phyloP scores from a whole-genome alignment of 1,140 invertebrate genomes.

The Ceratitis capitata region DNA sequence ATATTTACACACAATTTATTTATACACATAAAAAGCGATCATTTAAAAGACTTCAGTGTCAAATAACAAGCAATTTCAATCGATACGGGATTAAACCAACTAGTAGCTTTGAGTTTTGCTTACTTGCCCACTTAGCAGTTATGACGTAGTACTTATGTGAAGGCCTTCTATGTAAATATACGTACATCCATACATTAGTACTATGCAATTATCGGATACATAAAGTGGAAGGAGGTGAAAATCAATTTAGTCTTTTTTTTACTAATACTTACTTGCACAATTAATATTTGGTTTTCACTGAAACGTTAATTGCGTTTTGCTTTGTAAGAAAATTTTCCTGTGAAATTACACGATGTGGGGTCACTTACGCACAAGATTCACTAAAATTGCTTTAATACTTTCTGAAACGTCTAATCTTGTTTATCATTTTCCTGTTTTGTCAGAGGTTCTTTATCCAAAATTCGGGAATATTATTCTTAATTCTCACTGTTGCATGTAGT shows the following conservation, averaged over 20 bases:
- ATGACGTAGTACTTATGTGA: background rate
- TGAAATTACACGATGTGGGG: background rate
- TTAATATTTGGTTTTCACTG: background rate
- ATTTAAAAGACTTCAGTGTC: background rate
- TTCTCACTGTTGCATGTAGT: too few species aligned
- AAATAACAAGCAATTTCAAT: slow-evolving; percentile 7
- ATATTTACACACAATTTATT: too few species aligned
- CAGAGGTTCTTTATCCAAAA: too few species aligned
- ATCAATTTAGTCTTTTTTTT: background rate
- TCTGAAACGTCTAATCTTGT: background rate
- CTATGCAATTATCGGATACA: background rate
- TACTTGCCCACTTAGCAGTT: background rate
- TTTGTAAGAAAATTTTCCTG: background rate
- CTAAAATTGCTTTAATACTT: background rate
- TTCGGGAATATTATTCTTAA: background rate
- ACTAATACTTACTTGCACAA: slow-evolving; percentile 17
- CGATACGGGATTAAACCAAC: background rate
- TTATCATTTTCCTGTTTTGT: background rate
- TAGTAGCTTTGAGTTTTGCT: background rate
- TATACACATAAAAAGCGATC: too few species aligned
- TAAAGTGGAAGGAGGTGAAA: background rate
- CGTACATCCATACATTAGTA: too few species aligned
- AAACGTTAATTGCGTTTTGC: background rate
- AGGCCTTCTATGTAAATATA: too few species aligned
- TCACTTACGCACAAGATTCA: background rate